Evolutionary conservation across 2,888 invertebrate species (phyloP).

Genomic region (Cacoxenus indagator): DNA sequence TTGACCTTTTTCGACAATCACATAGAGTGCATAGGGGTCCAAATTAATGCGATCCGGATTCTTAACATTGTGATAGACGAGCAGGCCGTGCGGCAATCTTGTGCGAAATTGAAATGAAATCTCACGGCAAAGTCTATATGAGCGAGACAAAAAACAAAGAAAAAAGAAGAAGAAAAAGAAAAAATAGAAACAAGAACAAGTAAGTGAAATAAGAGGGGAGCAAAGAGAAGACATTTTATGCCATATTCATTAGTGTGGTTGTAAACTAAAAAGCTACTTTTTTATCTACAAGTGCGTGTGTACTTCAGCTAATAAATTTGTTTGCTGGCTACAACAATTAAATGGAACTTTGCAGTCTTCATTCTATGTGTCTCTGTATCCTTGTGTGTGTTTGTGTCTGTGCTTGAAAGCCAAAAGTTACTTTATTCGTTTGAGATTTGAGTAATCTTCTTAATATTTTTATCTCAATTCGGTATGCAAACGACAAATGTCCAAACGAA

Average conservation of each 20-base stretch:
- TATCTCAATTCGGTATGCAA: slow-evolving; percentile 59
- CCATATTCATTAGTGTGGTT: too few relatives aligned
- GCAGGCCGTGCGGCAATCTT: slow-evolving; percentile 86
- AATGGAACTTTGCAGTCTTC: background rate
- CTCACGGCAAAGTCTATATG: slow-evolving; percentile 83
- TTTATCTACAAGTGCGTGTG: background rate
- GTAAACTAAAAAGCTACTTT: too few relatives aligned
- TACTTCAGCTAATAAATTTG: slow-evolving; percentile 7
- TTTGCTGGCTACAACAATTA: slow-evolving; percentile 5
- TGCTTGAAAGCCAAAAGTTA: slow-evolving; percentile 9
- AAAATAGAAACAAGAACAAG: slow-evolving; percentile 1
- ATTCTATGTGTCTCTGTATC: background rate
- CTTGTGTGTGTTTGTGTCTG: slow-evolving; percentile 9
- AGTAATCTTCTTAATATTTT: slow-evolving; percentile 38
- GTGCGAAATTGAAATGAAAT: slow-evolving; percentile 92
- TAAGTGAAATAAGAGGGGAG: too few relatives aligned
- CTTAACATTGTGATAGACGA: slow-evolving; percentile 92
- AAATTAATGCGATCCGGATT: slow-evolving; percentile 83
- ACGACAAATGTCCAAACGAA: slow-evolving; percentile 43
- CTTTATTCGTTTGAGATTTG: slow-evolving; percentile 31
- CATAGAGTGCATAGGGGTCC: slow-evolving; percentile 90
- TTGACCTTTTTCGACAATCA: slow-evolving; percentile 92
- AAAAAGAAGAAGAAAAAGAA: slow-evolving; percentile 29
- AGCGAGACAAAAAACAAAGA: slow-evolving; percentile 28
- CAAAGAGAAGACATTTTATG: too few relatives aligned